A percentile compares a stretch with the other conserved stretches of the same genome.
Conservation (phyloP, 1,140 invertebrate species). For the Rhizoglyphus robini region DNA sequence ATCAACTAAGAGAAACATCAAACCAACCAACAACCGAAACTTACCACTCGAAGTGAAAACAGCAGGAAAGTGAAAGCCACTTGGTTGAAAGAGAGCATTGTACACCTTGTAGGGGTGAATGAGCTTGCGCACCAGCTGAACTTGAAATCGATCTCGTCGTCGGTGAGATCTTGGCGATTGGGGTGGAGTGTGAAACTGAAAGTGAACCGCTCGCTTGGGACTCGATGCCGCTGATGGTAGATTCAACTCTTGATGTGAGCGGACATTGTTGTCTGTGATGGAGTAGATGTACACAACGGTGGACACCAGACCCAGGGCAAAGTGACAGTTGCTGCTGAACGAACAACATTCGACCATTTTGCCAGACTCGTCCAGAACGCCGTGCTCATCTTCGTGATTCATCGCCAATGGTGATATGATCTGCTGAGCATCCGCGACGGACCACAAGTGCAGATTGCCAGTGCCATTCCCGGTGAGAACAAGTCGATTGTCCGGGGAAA, state of each 20-base stretch:
- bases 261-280: too few relatives aligned
- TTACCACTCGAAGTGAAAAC: constrained; percentile 16
- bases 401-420: background rate
- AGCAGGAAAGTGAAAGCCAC: background rate
- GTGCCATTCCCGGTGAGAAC: background rate
- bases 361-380: background rate
- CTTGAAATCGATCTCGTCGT: background rate
- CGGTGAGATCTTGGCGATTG: background rate
- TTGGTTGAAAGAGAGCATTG: constrained; percentile 10
- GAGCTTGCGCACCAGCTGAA: background rate
- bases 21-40: background rate
- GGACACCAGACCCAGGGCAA: background rate
- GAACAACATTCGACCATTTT: background rate
- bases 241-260: too few relatives aligned
- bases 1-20: too few relatives aligned
- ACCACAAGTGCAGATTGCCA: background rate
- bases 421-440: background rate
- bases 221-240: too few relatives aligned
- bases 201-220: too few relatives aligned
- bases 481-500: background rate
- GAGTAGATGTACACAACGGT: background rate
- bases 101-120: background rate
- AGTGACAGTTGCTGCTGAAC: background rate
- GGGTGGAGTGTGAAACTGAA: background rate
- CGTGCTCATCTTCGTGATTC: background rate